Evolutionary conservation across 2,113 vertebrate genomes (phyloP).

Genomic region (Cynocephalus volans): DNA sequence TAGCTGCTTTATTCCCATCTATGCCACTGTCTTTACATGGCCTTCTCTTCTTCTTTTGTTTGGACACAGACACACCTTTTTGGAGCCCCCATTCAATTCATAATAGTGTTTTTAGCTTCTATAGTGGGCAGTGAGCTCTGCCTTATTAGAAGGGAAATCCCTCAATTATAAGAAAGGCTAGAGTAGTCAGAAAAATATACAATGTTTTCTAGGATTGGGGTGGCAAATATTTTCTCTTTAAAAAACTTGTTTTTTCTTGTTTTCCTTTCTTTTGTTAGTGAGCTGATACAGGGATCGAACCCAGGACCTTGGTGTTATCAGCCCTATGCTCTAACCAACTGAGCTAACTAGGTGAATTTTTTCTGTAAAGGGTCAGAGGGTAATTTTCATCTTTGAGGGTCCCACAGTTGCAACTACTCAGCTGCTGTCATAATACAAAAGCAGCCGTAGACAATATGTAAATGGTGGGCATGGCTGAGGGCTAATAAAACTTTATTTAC

Average conservation of each 20-base stretch:
- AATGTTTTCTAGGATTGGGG: not conserved
- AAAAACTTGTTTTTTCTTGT: too few species aligned
- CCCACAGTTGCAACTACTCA: not conserved
- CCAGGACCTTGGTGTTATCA: too few species aligned
- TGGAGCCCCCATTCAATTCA: not conserved
- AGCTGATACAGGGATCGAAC: too few species aligned
- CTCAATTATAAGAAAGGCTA: not conserved
- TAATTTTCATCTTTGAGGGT: not conserved
- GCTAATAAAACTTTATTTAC: conserved; percentile 50
- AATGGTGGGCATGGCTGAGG: not conserved
- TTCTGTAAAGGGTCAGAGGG: not conserved
- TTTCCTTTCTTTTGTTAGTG: too few species aligned
- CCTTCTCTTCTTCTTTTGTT: not conserved
- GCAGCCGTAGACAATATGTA: not conserved
- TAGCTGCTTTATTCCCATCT: not conserved
- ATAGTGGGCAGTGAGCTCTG: not conserved
- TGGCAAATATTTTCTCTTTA: too few species aligned
- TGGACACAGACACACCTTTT: not conserved
- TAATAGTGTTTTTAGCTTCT: not conserved
- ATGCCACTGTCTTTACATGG: not conserved
- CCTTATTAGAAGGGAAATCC: not conserved
- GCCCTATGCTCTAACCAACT: too few species aligned
- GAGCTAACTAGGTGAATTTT: not conserved
- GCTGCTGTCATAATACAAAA: not conserved
- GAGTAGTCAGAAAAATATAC: not conserved